Conservation (phyloP, 1,140 invertebrate species). For the Lordiphosa mommai region DNA sequence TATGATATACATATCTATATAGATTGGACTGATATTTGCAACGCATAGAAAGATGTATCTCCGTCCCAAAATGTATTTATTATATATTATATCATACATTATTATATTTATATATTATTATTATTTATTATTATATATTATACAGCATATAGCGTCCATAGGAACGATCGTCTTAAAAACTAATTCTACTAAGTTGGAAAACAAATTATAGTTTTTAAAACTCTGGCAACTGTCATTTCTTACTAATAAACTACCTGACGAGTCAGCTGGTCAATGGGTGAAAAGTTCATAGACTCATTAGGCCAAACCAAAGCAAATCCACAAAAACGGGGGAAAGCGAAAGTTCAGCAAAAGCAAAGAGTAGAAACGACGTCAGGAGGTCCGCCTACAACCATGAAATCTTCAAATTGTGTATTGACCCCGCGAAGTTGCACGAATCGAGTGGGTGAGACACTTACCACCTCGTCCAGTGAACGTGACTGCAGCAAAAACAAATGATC, state of each 20-base stretch:
- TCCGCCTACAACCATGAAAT: slow-evolving; percentile 25
- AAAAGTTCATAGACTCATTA: slow-evolving; percentile 50
- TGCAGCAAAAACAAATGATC: slow-evolving; percentile 4
- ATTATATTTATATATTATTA: too few relatives aligned
- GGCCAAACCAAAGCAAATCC: slow-evolving; percentile 52
- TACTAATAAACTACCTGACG: slow-evolving; percentile 28
- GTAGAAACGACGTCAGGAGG: slow-evolving; percentile 45
- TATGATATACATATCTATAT: too few relatives aligned
- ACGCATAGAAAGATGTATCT: too few relatives aligned
- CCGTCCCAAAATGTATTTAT: too few relatives aligned
- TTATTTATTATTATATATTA: too few relatives aligned
- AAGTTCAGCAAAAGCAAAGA: slow-evolving; percentile 46
- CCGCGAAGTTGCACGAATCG: slow-evolving; percentile 36
- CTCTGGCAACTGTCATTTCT: not conserved
- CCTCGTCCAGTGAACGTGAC: slow-evolving; percentile 57
- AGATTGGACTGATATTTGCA: too few relatives aligned
- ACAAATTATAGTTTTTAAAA: not conserved
- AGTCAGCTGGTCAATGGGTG: slow-evolving; percentile 17
- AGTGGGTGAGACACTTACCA: slow-evolving; percentile 59
- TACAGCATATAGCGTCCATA: too few relatives aligned
- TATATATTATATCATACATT: too few relatives aligned
- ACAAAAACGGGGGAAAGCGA: slow-evolving; percentile 61
- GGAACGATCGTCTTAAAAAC: too few relatives aligned
- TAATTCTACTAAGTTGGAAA: too few relatives aligned
- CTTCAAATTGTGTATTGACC: slow-evolving; percentile 52